A percentile compares a stretch with the other conserved stretches of the same genome.
Conservation (phyloP, 2,888 invertebrate species). For the Pyralis farinalis region DNA sequence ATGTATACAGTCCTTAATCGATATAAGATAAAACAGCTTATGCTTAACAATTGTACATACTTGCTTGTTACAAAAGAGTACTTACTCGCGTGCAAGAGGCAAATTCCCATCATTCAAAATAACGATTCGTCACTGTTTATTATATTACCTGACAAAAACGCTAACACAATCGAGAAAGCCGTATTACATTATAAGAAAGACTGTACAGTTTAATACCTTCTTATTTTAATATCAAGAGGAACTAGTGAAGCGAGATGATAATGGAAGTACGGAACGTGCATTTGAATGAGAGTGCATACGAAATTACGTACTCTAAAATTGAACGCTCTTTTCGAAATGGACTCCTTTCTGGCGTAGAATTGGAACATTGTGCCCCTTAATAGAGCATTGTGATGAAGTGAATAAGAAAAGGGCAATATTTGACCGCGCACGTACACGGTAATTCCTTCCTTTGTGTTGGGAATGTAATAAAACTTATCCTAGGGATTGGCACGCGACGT, state of each 20-base stretch:
- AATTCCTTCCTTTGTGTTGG: slow-evolving; percentile 47
- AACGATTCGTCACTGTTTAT: slow-evolving; percentile 27
- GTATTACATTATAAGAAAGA: background rate
- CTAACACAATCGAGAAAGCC: background rate
- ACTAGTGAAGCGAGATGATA: slow-evolving; percentile 27
- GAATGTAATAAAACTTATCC: slow-evolving; percentile 67
- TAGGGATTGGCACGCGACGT: slow-evolving; percentile 45
- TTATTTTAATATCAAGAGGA: slow-evolving; percentile 7
- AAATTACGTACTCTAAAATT: slow-evolving; percentile 28
- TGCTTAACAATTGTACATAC: background rate
- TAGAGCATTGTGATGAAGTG: slow-evolving; percentile 57
- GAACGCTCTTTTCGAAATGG: slow-evolving; percentile 30
- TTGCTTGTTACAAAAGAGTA: background rate
- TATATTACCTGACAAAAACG: slow-evolving; percentile 14
- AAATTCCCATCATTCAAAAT: slow-evolving; percentile 21
- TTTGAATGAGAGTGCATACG: slow-evolving; percentile 42
- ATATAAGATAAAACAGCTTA: background rate
- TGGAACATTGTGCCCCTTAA: slow-evolving; percentile 55
- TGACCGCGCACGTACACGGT: slow-evolving; percentile 50
- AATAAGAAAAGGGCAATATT: slow-evolving; percentile 47
- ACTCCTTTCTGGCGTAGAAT: slow-evolving; percentile 25
- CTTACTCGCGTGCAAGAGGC: slow-evolving; percentile 23
- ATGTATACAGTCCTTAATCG: no score
- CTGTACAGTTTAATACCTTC: slow-evolving; percentile 5
- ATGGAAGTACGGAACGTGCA: slow-evolving; percentile 41